Conservation (phyloP, 2,797 vertebrate species). For the Catostomus latipinnis region DNA sequence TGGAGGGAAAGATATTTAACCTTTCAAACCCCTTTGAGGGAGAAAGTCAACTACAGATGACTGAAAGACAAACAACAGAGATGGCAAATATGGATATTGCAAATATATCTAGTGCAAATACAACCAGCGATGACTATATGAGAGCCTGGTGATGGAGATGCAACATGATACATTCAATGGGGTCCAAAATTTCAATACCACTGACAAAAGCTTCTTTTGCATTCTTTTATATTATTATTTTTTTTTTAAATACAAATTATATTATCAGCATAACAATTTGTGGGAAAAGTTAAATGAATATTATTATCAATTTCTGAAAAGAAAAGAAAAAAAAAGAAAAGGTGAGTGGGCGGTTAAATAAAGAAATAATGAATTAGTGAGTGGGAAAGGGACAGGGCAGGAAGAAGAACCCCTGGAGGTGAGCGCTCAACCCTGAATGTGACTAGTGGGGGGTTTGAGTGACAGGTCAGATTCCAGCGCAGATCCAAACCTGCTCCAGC, state of each 20-base stretch:
- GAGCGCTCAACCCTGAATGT: neutral
- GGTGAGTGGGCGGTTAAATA: constrained; percentile 37
- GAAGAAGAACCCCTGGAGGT: constrained; percentile 27
- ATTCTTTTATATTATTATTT: no score
- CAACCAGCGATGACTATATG: neutral
- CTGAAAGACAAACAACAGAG: constrained; percentile 32
- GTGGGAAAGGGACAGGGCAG: constrained; percentile 11
- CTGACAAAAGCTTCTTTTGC: no score
- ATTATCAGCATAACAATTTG: no score
- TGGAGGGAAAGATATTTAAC: constrained; percentile 47
- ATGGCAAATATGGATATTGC: neutral
- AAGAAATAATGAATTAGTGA: constrained; percentile 58
- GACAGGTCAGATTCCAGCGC: constrained; percentile 39
- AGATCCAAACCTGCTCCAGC: constrained; percentile 64
- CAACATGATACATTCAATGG: no score
- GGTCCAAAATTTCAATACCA: no score
- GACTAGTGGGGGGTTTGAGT: constrained; percentile 46
- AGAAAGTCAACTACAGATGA: constrained; percentile 34
- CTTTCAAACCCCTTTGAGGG: constrained; percentile 48
- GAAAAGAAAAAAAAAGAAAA: constrained; percentile 65
- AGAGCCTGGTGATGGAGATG: neutral
- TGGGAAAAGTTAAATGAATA: neutral
- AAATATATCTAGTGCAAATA: neutral
- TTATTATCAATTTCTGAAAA: neutral
- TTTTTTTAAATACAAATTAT: no score